phyloP scores from a whole-genome alignment of 1,140 invertebrate genomes.

The Druon quercuslanigerum region DNA sequence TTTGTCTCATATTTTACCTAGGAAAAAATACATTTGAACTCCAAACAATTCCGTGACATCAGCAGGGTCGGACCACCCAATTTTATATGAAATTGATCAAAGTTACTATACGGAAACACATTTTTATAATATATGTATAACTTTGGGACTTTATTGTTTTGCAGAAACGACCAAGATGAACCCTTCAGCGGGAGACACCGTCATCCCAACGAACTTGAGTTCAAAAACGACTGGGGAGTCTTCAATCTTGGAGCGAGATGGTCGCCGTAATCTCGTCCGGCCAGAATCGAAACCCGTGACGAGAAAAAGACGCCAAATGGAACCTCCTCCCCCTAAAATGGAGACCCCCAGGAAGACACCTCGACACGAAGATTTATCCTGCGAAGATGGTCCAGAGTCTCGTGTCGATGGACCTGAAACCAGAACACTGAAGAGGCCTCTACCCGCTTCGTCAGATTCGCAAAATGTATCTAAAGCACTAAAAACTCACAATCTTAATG shows the following conservation, averaged over 20 bases:
- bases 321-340: constrained; percentile 53
- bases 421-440: constrained; percentile 1
- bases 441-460: background rate
- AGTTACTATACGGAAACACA: no score
- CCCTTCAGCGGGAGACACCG: constrained; percentile 65
- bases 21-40: no score
- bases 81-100: no score
- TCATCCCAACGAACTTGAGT: constrained; percentile 62
- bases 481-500: background rate
- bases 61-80: no score
- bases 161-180: constrained; percentile 61
- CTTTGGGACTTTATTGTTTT: constrained; percentile 29
- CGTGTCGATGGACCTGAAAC: background rate
- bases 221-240: constrained; percentile 50
- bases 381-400: constrained; percentile 2
- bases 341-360: constrained; percentile 59
- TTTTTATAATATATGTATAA: constrained; percentile 1
- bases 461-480: background rate
- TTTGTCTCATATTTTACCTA: no score
- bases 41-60: no score
- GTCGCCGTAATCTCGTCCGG: constrained; percentile 45
- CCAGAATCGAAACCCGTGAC: constrained; percentile 60
- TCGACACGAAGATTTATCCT: constrained; percentile 43
- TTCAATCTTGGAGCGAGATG: constrained; percentile 38
- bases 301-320: constrained; percentile 59